Evolutionary conservation across 2,888 invertebrate genomes (phyloP).

Genomic region (Ornithoptera priamus): DNA sequence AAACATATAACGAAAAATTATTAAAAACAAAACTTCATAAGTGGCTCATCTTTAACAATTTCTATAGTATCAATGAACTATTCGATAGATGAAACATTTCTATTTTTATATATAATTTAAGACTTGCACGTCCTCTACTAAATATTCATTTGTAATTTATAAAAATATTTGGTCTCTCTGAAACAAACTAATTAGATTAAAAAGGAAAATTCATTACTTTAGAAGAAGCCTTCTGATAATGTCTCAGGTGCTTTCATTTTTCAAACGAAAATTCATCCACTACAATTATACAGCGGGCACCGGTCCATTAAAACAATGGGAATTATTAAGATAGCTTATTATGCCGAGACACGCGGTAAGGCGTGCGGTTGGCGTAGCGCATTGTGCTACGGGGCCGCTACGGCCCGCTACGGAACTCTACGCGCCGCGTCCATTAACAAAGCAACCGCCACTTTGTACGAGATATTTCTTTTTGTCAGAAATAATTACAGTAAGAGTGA

Average conservation of each 20-base stretch:
- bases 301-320: constrained; percentile 43
- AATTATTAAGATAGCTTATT: constrained; percentile 56
- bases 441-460: constrained; percentile 22
- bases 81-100: no score
- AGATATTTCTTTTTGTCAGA: constrained; percentile 18
- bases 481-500: neutral
- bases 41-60: no score
- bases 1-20: neutral
- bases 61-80: no score
- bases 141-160: neutral
- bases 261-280: constrained; percentile 24
- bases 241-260: constrained; percentile 11
- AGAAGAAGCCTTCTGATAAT: constrained; percentile 12
- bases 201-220: constrained; percentile 10
- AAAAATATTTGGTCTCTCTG: neutral
- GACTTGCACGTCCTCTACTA: no score
- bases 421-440: constrained; percentile 28
- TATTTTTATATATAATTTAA: no score
- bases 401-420: constrained; percentile 52
- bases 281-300: constrained; percentile 22
- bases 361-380: constrained; percentile 50
- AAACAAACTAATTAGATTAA: neutral
- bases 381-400: constrained; percentile 36
- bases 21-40: neutral
- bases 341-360: constrained; percentile 51